phyloP scores from a whole-genome alignment of 2,113 vertebrate genomes.

The Aegotheles bennettii region DNA sequence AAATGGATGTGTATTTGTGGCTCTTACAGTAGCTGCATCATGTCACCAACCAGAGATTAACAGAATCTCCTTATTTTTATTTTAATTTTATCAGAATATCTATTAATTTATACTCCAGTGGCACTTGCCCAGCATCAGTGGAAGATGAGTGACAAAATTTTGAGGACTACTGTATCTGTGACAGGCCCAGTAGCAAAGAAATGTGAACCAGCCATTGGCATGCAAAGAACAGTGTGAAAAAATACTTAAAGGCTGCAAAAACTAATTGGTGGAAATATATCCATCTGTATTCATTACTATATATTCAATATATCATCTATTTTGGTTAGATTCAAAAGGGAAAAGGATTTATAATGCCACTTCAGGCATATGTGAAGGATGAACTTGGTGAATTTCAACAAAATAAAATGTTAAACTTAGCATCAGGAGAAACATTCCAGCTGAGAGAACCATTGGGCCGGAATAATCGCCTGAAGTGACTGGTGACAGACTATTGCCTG shows the following conservation, averaged over 20 bases:
- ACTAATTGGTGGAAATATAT: not conserved
- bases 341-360: not conserved
- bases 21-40: not conserved
- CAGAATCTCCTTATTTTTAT: not conserved
- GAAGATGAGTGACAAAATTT: not conserved
- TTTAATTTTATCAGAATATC: too few relatives aligned
- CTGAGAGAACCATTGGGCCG: conserved; percentile 41
- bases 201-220: not conserved
- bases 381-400: conserved; percentile 25
- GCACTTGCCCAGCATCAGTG: not conserved
- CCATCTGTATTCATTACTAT: not conserved
- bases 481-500: conserved; percentile 40
- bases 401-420: conserved; percentile 53
- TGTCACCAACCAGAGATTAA: not conserved
- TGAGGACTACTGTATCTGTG: not conserved
- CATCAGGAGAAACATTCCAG: conserved; percentile 19
- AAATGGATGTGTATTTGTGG: not conserved
- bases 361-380: conserved; percentile 1
- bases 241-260: not conserved
- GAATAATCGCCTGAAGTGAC: conserved; percentile 52
- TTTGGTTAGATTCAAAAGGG: conserved; percentile 11
- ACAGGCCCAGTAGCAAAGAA: not conserved
- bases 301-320: not conserved
- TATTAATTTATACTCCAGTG: not conserved
- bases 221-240: not conserved